Conservation (phyloP, 2,797 vertebrate genomes). For the Staurois parvus region DNA sequence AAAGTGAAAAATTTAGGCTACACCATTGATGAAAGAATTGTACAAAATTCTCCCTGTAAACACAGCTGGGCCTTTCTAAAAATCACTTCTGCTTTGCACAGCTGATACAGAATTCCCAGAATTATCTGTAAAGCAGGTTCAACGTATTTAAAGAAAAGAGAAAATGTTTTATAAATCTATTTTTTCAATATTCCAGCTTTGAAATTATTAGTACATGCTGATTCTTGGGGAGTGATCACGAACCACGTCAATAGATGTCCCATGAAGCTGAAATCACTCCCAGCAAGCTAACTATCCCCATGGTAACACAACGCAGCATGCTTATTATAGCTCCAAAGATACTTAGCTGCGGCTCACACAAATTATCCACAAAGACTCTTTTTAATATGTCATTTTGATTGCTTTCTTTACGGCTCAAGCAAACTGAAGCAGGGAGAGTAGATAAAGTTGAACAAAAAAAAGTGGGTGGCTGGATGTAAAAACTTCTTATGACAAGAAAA, state of each 20-base stretch:
- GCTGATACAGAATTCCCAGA: not conserved
- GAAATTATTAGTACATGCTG: conserved; percentile 37
- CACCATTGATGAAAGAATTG: not conserved
- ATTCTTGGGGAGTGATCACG: conserved; percentile 37
- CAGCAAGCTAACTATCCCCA: conserved; percentile 29
- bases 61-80: not conserved
- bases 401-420: conserved; percentile 41
- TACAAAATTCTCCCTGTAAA: conserved; percentile 2
- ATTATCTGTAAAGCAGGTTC: conserved; percentile 6
- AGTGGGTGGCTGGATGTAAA: conserved; percentile 22
- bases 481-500: not conserved
- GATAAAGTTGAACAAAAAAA: conserved; percentile 22
- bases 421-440: conserved; percentile 30
- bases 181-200: conserved; percentile 34
- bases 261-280: conserved; percentile 29
- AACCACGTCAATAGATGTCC: conserved; percentile 33
- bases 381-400: conserved; percentile 56
- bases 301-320: conserved; percentile 31
- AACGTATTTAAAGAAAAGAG: not conserved
- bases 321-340: conserved; percentile 27
- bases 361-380: conserved; percentile 52
- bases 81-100: not conserved
- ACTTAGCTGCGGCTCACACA: conserved; percentile 37
- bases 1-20: too few species aligned
- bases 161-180: conserved; percentile 21